Percentiles rank a stretch among this genome's conserved stretches.
Evolutionary conservation across 92 coral and sea anemone species (phyloP).

Genomic region (Phenganax subtilis): DNA sequence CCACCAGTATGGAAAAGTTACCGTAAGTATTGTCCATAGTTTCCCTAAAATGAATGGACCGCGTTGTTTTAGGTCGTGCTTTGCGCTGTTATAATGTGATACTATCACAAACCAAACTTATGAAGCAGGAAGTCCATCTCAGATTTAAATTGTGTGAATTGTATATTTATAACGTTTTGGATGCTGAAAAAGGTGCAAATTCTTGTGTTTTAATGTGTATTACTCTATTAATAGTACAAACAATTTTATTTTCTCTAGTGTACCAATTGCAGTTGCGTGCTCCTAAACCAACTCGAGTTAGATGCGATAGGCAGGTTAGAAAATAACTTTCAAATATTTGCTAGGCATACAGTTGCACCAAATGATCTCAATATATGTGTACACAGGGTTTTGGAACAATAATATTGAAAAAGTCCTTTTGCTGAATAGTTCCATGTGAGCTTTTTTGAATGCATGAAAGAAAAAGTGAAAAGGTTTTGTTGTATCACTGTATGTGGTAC

Average conservation of each 20-base stretch:
- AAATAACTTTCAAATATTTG: neutral
- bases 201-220: no score
- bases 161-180: neutral
- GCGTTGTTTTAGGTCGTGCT: constrained; percentile 1
- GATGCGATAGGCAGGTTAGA: constrained; percentile 74
- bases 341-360: neutral
- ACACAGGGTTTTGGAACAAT: no score
- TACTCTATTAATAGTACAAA: neutral
- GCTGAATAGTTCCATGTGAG: no score
- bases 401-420: no score
- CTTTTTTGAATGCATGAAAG: no score
- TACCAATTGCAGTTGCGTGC: constrained; percentile 89
- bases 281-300: constrained; percentile 72
- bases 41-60: neutral
- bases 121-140: constrained; percentile 1
- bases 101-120: neutral
- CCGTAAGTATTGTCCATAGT: constrained; percentile 21
- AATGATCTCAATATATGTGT: no score
- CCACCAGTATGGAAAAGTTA: constrained; percentile 41
- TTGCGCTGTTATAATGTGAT: neutral
- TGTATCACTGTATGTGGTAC: no score
- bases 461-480: no score
- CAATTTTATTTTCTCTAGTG: constrained; percentile 46
- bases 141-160: neutral
- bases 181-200: neutral